Evolutionary conservation across 2,888 invertebrate species (phyloP), one percentile per base, ranked within the genome.

Genomic region (Heliconius cydno): DNA sequence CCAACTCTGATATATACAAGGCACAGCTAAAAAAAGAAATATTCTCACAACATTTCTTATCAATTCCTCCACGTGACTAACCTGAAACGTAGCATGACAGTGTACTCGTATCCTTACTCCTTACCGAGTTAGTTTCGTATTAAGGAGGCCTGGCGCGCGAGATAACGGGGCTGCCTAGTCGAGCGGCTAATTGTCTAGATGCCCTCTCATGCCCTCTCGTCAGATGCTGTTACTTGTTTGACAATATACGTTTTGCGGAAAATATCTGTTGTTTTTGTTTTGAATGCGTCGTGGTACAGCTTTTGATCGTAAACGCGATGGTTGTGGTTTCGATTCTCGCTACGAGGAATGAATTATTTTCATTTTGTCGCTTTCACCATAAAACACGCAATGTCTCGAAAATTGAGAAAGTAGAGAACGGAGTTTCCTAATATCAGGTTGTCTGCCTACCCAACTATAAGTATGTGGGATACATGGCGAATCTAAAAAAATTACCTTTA

Each of bases 181-280:
- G 86, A 86, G 85, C 90, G 90, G 85, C 87, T 92, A 93, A 93
- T 93, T 92, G 92, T 90, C 86, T 88, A 87, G 90, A 90, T 89
- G 77, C 77, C 80, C 80, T 80, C 81, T 79, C 76, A 90, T 89
- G 77, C 78, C 80, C 80, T 80, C 81, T 79, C 76, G 79, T 79
- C 80, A 79, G 81, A 82, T 77, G 79, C 81, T 63, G 80, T 76
- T 73, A 60, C 77, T 57, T 66, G 74, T 78, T 80, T 83, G 83
- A 82, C 82, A 77, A 77, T 74, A 73, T 79, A 79, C 72, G 67
- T 72, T 77, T 25, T 77, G 76, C 41, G 60, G 52, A 72, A 67
- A 73, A 78, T 78, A 46, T 68, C 34, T 74, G 68, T 75, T 30
- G 28, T 65, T 73, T 75, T 13, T n/a, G 7, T 60, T 60, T 60